Evolutionary conservation across 1,140 invertebrate genomes (phyloP).

Genomic region (Himalopsyche phryganea): DNA sequence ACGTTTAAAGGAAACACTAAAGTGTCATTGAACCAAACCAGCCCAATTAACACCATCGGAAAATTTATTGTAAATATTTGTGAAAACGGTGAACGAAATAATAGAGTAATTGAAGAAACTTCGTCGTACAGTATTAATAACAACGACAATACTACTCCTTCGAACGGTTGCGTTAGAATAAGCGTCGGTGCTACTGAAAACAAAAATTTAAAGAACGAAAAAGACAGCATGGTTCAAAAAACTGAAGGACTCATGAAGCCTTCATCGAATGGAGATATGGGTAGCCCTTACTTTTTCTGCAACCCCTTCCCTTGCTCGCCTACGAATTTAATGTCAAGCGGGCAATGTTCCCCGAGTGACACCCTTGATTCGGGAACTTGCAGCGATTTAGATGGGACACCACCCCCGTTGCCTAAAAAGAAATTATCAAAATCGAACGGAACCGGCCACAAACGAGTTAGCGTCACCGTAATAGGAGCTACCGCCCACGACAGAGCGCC

Average conservation of each 20-base stretch:
- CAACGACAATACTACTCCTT: conserved; percentile 10
- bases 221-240: conserved; percentile 38
- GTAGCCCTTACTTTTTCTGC: conserved; percentile 54
- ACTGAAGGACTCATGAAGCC: conserved; percentile 30
- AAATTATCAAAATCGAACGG: conserved; percentile 53
- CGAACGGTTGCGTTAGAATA: conserved; percentile 46
- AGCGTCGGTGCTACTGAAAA: conserved; percentile 41
- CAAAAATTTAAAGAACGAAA: conserved; percentile 17
- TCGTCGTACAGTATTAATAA: conserved; percentile 15
- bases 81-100: conserved; percentile 27
- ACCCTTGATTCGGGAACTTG: conserved; percentile 78
- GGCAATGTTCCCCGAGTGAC: conserved; percentile 73
- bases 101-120: conserved; percentile 7
- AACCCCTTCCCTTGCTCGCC: conserved; percentile 51
- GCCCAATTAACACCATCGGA: conserved; percentile 34
- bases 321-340: conserved; percentile 61
- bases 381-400: conserved; percentile 73
- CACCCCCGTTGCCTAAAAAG: conserved; percentile 67
- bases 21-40: conserved; percentile 27
- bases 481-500: conserved; percentile 48
- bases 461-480: conserved; percentile 49
- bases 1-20: conserved; percentile 23
- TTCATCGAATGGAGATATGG: conserved; percentile 36
- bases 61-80: conserved; percentile 39
- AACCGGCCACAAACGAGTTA: conserved; percentile 41